phyloP scores from a whole-genome alignment of 2,113 vertebrate genomes.

The Tychaedon coryphoeus region DNA sequence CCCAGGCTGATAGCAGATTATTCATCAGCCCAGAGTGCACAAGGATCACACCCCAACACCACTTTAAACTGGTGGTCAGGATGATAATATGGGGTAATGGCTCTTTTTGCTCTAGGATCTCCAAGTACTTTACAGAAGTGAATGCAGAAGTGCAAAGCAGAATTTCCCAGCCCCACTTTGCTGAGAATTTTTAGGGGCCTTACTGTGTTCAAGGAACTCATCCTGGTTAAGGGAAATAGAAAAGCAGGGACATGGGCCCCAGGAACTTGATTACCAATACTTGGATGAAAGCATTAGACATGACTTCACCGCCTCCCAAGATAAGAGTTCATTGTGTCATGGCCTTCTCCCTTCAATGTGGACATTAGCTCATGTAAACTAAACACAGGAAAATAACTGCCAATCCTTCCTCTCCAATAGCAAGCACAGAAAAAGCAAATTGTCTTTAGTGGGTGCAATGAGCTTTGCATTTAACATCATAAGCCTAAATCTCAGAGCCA shows the following conservation, averaged over 20 bases:
- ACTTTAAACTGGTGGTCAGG: not conserved
- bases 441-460: not conserved
- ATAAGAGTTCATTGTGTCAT: constrained; percentile 14
- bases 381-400: not conserved
- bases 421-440: not conserved
- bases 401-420: not conserved
- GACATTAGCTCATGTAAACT: constrained; percentile 1
- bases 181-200: not conserved
- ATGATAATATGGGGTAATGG: not conserved
- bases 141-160: not conserved
- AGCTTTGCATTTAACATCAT: not conserved
- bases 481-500: not conserved
- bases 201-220: not conserved
- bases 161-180: not conserved
- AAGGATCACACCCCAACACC: not conserved
- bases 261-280: not conserved
- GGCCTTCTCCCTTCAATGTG: not conserved
- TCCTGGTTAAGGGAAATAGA: not conserved
- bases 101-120: not conserved
- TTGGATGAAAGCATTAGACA: not conserved
- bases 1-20: not conserved
- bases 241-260: not conserved
- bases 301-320: not conserved
- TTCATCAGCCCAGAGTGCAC: not conserved
- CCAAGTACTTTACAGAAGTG: not conserved